Percentiles rank a stretch among this genome's conserved stretches.
Evolutionary conservation across 1,140 invertebrate species (phyloP).

Genomic region (Euwallacea fornicatus): DNA sequence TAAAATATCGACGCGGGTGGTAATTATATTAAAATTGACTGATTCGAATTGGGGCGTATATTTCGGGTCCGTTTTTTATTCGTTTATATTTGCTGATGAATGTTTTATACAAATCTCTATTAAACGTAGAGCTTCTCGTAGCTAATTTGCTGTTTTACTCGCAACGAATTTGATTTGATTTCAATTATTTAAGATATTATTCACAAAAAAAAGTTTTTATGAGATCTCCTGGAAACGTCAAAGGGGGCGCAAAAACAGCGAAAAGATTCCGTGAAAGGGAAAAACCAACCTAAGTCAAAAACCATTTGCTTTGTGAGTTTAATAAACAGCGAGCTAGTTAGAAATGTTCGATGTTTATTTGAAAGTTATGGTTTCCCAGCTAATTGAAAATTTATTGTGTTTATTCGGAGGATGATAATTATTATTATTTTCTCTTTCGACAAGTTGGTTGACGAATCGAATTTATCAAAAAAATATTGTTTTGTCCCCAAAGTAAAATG

Average conservation of each 20-base stretch:
- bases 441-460: no score
- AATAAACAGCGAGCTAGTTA: neutral
- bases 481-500: no score
- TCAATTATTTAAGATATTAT: neutral
- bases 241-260: neutral
- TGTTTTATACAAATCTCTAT: neutral
- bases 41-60: constrained; percentile 10
- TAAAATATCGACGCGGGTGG: constrained; percentile 1
- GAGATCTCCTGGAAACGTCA: neutral
- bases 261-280: neutral
- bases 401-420: neutral
- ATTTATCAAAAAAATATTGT: no score
- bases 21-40: constrained; percentile 15
- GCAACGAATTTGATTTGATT: neutral
- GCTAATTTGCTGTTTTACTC: neutral
- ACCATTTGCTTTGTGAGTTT: neutral
- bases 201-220: neutral
- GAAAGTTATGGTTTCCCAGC: neutral
- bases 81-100: neutral
- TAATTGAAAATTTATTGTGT: constrained; percentile 3
- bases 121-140: no score
- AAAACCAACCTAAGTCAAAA: neutral
- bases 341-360: neutral
- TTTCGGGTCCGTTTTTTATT: neutral
- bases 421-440: neutral